Evolutionary conservation across 2,888 invertebrate species (phyloP).

Genomic region (Lottia scabra): DNA sequence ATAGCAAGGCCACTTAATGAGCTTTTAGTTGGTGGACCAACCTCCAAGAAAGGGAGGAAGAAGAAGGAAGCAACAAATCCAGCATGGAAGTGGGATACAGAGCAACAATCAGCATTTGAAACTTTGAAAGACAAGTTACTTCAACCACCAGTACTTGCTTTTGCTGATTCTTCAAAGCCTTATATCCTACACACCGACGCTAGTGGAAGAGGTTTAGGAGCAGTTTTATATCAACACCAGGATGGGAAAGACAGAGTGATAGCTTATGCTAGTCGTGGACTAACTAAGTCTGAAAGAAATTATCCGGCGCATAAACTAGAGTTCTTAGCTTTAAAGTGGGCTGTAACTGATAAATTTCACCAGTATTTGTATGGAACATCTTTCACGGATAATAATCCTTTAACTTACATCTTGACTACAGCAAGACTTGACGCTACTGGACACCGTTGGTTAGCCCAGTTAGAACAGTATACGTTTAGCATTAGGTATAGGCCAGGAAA

Average conservation of each 20-base stretch:
- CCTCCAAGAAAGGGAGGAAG: no score
- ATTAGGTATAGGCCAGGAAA: constrained; percentile 34
- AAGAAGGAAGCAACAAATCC: no score
- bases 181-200: background rate
- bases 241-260: constrained; percentile 23
- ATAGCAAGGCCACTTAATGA: no score
- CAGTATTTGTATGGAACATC: no score
- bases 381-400: constrained; percentile 34
- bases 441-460: constrained; percentile 29
- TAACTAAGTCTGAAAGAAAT: constrained; percentile 25
- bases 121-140: no score
- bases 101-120: no score
- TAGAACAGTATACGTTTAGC: constrained; percentile 28
- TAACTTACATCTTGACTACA: constrained; percentile 30
- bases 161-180: no score
- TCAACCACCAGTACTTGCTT: no score
- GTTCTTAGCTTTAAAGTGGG: constrained; percentile 31
- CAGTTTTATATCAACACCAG: constrained; percentile 26
- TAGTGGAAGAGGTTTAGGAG: constrained; percentile 17
- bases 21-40: no score
- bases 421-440: constrained; percentile 37
- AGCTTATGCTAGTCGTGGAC: constrained; percentile 33
- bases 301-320: constrained; percentile 30
- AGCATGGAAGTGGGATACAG: no score
- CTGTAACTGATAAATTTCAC: constrained; percentile 26